phyloP scores from a whole-genome alignment of 2,888 invertebrate genomes.

The Drosophila mercatorum region DNA sequence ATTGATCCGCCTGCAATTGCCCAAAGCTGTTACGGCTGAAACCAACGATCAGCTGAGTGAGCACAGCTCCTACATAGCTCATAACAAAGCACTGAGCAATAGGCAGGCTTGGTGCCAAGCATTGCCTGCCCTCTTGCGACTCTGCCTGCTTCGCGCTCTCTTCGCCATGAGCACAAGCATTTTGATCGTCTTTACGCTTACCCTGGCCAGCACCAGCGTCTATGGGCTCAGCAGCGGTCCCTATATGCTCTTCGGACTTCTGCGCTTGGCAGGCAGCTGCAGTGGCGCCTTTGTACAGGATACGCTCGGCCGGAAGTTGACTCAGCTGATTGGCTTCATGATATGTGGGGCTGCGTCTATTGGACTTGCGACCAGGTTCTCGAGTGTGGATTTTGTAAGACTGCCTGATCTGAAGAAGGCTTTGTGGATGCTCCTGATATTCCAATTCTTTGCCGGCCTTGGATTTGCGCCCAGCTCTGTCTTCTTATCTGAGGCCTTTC shows the following conservation, averaged over 20 bases:
- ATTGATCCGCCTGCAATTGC: constrained; percentile 65
- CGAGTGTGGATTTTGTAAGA: constrained; percentile 26
- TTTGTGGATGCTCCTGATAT: constrained; percentile 65
- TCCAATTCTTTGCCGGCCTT: constrained; percentile 73
- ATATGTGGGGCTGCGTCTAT: constrained; percentile 62
- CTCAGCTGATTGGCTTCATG: constrained; percentile 65
- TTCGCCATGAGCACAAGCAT: constrained; percentile 68
- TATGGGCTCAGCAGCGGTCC: constrained; percentile 66
- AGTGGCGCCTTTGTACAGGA: constrained; percentile 67
- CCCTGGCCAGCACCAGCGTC: constrained; percentile 56
- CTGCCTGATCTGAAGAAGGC: constrained; percentile 47
- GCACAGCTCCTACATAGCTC: constrained; percentile 67
- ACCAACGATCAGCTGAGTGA: constrained; percentile 72
- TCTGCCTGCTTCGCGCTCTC: constrained; percentile 74
- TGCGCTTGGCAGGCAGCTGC: constrained; percentile 67
- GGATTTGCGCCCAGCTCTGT: constrained; percentile 73
- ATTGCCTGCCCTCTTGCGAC: constrained; percentile 71
- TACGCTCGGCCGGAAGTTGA: constrained; percentile 68
- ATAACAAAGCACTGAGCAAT: constrained; percentile 50
- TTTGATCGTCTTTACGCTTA: constrained; percentile 56
- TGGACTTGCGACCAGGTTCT: constrained; percentile 70
- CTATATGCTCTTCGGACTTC: constrained; percentile 64
- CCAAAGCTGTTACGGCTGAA: constrained; percentile 50
- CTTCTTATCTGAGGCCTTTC: constrained; percentile 81
- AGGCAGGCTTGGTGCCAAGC: constrained; percentile 51